These are phyloP conservation scores for Candoia aspera DNA, from an alignment of 2,113 vertebrate species.

Conservation along the genomic window DNA sequence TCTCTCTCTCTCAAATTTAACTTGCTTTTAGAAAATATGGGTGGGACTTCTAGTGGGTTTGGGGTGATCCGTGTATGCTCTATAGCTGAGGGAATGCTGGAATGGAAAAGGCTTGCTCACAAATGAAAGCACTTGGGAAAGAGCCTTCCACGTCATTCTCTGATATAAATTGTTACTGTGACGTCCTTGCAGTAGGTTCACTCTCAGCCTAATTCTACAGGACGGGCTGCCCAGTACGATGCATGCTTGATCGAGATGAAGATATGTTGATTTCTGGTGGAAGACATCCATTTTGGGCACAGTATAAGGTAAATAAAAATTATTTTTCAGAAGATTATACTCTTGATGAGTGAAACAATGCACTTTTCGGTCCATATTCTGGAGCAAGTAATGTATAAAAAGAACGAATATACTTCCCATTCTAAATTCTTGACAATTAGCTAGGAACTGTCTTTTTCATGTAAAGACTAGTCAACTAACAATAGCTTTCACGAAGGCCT, in stretches of 20 bases:
- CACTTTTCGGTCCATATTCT: neutral
- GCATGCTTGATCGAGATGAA: slow-evolving; percentile 94
- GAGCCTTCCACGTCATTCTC: neutral
- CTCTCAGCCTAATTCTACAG: slow-evolving; percentile 63
- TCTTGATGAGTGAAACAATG: neutral
- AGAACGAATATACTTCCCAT: neutral
- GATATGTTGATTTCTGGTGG: slow-evolving; percentile 96
- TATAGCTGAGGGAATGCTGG: neutral
- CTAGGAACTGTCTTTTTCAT: neutral
- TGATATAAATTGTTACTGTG: neutral
- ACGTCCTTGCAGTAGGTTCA: neutral
- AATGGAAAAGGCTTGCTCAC: neutral
- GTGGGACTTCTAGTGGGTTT: neutral
- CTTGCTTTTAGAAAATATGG: neutral
- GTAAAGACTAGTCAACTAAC: neutral
- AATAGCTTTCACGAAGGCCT: neutral
- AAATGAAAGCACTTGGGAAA: neutral
- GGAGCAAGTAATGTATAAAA: neutral
- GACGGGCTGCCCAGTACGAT: slow-evolving; percentile 84
- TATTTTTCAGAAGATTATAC: neutral
- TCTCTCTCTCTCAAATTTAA: neutral
- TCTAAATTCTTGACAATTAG: neutral
- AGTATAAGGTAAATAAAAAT: slow-evolving; percentile 83
- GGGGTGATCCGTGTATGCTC: neutral
- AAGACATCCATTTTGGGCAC: slow-evolving; percentile 89